Evolutionary conservation across 2,888 invertebrate genomes (phyloP).

Genomic region (Sphaerophoria taeniata): DNA sequence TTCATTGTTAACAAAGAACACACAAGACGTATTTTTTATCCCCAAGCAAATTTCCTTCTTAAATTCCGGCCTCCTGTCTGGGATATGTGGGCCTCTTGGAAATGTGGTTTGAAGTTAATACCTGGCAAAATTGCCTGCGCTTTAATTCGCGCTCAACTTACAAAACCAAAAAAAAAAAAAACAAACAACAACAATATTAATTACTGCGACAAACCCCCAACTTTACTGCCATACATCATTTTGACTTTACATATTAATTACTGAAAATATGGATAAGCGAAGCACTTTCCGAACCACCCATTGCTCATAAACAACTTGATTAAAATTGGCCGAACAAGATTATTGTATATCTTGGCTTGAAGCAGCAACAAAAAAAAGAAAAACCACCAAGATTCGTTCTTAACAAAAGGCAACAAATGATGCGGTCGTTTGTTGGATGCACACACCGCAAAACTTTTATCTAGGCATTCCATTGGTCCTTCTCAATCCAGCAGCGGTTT

Average conservation of each 20-base stretch:
- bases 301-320: conserved; percentile 63
- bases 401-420: conserved; percentile 31
- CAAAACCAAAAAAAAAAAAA: not conserved
- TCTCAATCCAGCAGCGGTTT: not conserved
- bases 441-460: not conserved
- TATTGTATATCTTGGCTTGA: not conserved
- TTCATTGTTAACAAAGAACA: conserved; percentile 20
- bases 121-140: not conserved
- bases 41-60: not conserved
- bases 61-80: not conserved
- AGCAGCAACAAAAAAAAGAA: not conserved
- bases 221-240: conserved; percentile 54
- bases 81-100: not conserved
- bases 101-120: conserved; percentile 1
- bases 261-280: conserved; percentile 29
- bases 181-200: conserved; percentile 39
- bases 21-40: conserved; percentile 14
- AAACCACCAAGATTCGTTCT: conserved; percentile 25
- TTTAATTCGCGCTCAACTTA: not conserved
- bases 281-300: conserved; percentile 55
- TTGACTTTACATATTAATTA: conserved; percentile 65
- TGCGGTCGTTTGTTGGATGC: conserved; percentile 28
- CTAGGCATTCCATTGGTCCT: conserved; percentile 1
- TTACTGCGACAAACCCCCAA: conserved; percentile 57
- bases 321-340: conserved; percentile 55